A percentile compares a stretch with the other conserved stretches of the same genome.
Evolutionary conservation across 2,888 invertebrate species (phyloP).

Genomic region (Nemotelus pantherinus): DNA sequence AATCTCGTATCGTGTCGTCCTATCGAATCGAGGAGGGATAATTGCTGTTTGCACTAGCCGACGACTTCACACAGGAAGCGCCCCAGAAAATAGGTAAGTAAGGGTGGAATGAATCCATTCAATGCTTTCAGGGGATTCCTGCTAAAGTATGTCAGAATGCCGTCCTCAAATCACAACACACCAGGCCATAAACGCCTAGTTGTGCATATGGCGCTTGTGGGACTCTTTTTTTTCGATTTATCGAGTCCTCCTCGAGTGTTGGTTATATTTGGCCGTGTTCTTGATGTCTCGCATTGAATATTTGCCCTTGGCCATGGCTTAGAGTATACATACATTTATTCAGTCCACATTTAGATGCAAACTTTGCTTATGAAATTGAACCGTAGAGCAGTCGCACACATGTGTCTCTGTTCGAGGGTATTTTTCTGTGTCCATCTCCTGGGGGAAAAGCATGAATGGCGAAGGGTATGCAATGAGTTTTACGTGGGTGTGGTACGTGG

Average conservation of each 20-base stretch:
- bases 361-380: too few species aligned
- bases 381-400: too few species aligned
- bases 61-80: not conserved
- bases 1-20: not conserved
- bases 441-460: constrained; percentile 25
- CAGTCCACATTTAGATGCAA: constrained; percentile 2
- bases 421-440: constrained; percentile 2
- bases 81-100: constrained; percentile 16
- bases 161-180: not conserved
- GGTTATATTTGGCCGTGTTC: not conserved
- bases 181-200: not conserved
- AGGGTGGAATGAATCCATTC: too few species aligned
- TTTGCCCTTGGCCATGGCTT: constrained; percentile 39
- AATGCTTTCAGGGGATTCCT: not conserved
- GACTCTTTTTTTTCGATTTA: not conserved
- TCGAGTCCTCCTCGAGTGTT: too few species aligned
- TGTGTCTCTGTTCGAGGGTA: too few species aligned
- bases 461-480: not conserved
- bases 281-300: not conserved
- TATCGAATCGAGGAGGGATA: not conserved
- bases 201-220: constrained; percentile 11
- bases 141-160: constrained; percentile 11
- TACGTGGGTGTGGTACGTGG: constrained; percentile 19
- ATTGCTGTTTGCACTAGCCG: not conserved
- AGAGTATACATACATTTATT: not conserved